Evolutionary conservation across 1,140 invertebrate species (phyloP).

Genomic region (Meloidogyne chitwoodi): DNA sequence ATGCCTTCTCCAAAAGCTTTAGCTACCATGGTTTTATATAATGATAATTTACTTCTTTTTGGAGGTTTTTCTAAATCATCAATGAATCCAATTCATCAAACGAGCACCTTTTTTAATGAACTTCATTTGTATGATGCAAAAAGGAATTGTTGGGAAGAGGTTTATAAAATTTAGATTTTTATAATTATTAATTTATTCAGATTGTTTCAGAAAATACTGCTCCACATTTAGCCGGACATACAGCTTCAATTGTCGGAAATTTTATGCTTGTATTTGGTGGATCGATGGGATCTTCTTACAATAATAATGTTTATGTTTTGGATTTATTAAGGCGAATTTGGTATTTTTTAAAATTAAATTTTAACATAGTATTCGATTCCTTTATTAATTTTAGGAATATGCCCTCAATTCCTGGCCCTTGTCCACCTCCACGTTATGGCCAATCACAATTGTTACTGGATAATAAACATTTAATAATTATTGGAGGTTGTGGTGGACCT

Average conservation of each 20-base stretch:
- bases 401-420: constrained; percentile 39
- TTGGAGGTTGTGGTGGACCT: constrained; percentile 70
- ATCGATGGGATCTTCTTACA: constrained; percentile 44
- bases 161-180: constrained; percentile 55
- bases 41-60: constrained; percentile 79
- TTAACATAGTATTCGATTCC: too few species aligned
- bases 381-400: too few species aligned
- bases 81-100: constrained; percentile 79
- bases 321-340: constrained; percentile 36
- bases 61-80: constrained; percentile 92
- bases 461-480: constrained; percentile 61
- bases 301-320: constrained; percentile 46
- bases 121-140: constrained; percentile 81
- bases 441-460: constrained; percentile 59
- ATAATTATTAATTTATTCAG: background rate
- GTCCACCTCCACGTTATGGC: constrained; percentile 45
- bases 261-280: constrained; percentile 50
- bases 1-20: constrained; percentile 94
- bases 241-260: constrained; percentile 79
- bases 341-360: too few species aligned
- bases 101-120: constrained; percentile 65
- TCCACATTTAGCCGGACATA: constrained; percentile 80
- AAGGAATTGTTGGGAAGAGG: constrained; percentile 77
- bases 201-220: constrained; percentile 41
- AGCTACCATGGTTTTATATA: constrained; percentile 80